phyloP scores from a whole-genome alignment of 2,888 invertebrate genomes.

The Mimachlamys varia region DNA sequence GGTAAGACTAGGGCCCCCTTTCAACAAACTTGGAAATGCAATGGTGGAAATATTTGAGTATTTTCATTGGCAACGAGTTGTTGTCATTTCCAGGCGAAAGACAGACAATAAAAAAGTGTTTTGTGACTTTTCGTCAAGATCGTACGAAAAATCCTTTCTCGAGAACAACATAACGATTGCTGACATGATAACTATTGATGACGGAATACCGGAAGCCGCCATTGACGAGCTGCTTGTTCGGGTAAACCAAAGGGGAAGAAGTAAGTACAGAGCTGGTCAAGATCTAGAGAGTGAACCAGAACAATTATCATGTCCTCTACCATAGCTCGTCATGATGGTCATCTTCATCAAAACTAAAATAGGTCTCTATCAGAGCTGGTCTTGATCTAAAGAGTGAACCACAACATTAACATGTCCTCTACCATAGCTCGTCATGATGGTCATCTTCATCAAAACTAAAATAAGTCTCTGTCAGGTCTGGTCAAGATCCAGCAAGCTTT shows the following conservation, averaged over 20 bases:
- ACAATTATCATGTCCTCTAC: too few species aligned
- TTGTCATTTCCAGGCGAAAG: slow-evolving; percentile 64
- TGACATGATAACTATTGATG: slow-evolving; percentile 65
- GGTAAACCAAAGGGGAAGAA: slow-evolving; percentile 66
- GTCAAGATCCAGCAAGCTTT: too few species aligned
- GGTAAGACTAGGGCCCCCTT: slow-evolving; percentile 69
- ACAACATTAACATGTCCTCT: too few species aligned
- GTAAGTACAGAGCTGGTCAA: slow-evolving; percentile 56
- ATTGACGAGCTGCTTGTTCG: slow-evolving; percentile 64
- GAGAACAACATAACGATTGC: slow-evolving; percentile 60
- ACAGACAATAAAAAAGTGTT: slow-evolving; percentile 67
- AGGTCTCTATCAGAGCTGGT: too few species aligned
- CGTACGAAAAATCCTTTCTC: slow-evolving; percentile 60
- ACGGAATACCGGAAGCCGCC: slow-evolving; percentile 55
- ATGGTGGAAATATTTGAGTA: slow-evolving; percentile 61
- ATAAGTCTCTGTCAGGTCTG: too few species aligned
- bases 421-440: too few species aligned
- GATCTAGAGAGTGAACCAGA: background rate
- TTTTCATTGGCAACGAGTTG: slow-evolving; percentile 66
- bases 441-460: too few species aligned
- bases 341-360: too few species aligned
- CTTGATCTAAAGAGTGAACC: too few species aligned
- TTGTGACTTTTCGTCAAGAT: slow-evolving; percentile 71
- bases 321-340: too few species aligned
- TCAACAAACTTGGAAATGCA: slow-evolving; percentile 69